Evolutionary conservation across 2,113 vertebrate species (phyloP).

Genomic region (Abramis brama): DNA sequence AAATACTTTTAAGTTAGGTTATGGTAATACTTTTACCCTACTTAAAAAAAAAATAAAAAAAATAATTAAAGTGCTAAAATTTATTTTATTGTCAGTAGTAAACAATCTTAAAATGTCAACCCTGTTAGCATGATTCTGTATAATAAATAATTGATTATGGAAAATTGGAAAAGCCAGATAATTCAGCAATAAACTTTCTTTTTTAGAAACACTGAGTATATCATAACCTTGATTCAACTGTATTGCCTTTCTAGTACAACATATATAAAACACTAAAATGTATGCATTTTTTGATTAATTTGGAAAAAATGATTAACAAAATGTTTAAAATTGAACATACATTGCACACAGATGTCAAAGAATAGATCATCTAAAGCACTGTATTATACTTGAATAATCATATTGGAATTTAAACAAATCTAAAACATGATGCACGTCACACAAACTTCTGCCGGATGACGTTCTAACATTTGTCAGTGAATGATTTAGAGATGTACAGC

Average conservation of each 20-base stretch:
- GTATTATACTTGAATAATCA: background rate
- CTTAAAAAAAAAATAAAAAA: too few relatives aligned
- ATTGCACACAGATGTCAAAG: background rate
- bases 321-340: background rate
- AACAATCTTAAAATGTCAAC: background rate
- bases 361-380: background rate
- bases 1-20: too few relatives aligned
- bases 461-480: constrained; percentile 1
- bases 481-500: background rate
- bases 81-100: background rate
- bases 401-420: background rate
- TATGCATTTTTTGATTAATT: too few relatives aligned
- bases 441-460: background rate
- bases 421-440: background rate
- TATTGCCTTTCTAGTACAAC: background rate
- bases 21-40: too few relatives aligned
- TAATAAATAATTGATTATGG: background rate
- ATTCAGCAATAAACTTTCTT: background rate
- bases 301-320: background rate
- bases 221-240: background rate
- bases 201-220: background rate
- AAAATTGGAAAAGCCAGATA: background rate
- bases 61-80: too few relatives aligned
- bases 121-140: background rate
- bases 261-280: background rate